Evolutionary conservation across 2,113 vertebrate genomes (phyloP), one percentile per base, ranked within the genome.

Genomic region (Tetrax tetrax): DNA sequence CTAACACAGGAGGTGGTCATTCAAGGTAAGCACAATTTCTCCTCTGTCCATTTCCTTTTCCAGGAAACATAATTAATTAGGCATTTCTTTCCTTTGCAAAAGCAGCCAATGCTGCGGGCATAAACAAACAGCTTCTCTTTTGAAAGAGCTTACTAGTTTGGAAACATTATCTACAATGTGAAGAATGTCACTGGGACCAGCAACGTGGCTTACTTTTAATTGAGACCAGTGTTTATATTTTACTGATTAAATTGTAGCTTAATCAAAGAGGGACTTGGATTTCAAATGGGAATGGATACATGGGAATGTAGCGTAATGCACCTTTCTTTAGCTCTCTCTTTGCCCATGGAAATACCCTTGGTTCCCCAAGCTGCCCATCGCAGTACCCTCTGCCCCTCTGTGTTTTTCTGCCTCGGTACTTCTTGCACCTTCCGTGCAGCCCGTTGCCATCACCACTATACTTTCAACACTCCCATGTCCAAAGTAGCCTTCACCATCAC

Each of bases 81-180:
- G n/a, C 54, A 68, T 74, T 92, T 90, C 22, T 83, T 80, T 47
- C 35, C 21, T 84, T 89, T 87, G 47, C 47, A 75, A 78, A 93
- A 87, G 25, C 41, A 74, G 69, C 59, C 57, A 48, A 57, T 80
- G 95, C 85, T 85, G 31, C 10, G 1, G 94, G 96, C 83, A 50
- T 88, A 93, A 97, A 95, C 82, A 93, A 95, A 86, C 45, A 88
- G 9, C 41, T 69, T 91, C 71, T 90, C n/a, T 92, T 85, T 83
- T 72, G 45, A 69, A 31, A 86, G 20, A 80, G 8, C 13, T 64
- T 90, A 7, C 37, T 68, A 37, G 20, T 93, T 88, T 92, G 59
- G 79, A 92, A 93, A 57, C 43, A 25, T 33, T 35, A 31, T 71
- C 25, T 23, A 2, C 24, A 92, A 33, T 7, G 12, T 61, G 35